These are phyloP conservation scores for Eucera pruinosa DNA, from an alignment of 2,888 invertebrate genomes.

Conservation along the genomic window DNA sequence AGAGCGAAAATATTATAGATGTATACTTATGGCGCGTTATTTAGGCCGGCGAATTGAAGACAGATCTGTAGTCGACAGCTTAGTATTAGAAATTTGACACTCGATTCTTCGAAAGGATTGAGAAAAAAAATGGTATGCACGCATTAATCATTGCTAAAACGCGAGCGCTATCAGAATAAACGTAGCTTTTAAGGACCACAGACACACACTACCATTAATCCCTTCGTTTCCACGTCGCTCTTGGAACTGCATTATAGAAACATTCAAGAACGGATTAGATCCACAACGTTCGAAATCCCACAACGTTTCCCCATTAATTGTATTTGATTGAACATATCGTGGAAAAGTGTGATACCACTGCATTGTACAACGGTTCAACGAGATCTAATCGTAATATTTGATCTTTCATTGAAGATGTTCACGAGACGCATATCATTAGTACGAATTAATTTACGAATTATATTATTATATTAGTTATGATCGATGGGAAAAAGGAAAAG, in stretches of 20 bases:
- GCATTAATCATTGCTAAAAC: slow-evolving; percentile 71
- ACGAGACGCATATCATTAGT: slow-evolving; percentile 65
- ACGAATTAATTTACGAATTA: slow-evolving; percentile 62
- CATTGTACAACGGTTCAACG: slow-evolving; percentile 42
- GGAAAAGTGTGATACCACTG: slow-evolving; percentile 57
- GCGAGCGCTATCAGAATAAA: slow-evolving; percentile 69
- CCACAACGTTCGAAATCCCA: slow-evolving; percentile 37
- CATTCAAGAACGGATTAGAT: slow-evolving; percentile 54
- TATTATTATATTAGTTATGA: slow-evolving; percentile 48
- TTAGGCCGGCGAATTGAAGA: slow-evolving; percentile 69
- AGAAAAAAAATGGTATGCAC: slow-evolving; percentile 55
- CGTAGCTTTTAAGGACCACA: slow-evolving; percentile 70
- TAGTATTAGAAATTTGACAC: slow-evolving; percentile 51
- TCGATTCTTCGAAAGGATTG: slow-evolving; percentile 59
- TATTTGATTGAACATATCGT: slow-evolving; percentile 71
- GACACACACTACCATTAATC: slow-evolving; percentile 55
- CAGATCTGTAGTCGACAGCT: slow-evolving; percentile 53
- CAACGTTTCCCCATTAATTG: slow-evolving; percentile 43
- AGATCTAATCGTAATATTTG: slow-evolving; percentile 47
- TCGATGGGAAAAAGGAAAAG: background rate
- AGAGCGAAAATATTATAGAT: slow-evolving; percentile 66
- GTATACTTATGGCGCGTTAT: slow-evolving; percentile 64
- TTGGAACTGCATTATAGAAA: slow-evolving; percentile 50
- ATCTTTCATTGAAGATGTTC: slow-evolving; percentile 55
- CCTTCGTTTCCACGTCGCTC: slow-evolving; percentile 67